Percentiles rank a stretch among this genome's conserved stretches.
These are phyloP conservation scores for Hyles vespertilio DNA, from an alignment of 1,140 invertebrate species.

Conservation along the genomic window DNA sequence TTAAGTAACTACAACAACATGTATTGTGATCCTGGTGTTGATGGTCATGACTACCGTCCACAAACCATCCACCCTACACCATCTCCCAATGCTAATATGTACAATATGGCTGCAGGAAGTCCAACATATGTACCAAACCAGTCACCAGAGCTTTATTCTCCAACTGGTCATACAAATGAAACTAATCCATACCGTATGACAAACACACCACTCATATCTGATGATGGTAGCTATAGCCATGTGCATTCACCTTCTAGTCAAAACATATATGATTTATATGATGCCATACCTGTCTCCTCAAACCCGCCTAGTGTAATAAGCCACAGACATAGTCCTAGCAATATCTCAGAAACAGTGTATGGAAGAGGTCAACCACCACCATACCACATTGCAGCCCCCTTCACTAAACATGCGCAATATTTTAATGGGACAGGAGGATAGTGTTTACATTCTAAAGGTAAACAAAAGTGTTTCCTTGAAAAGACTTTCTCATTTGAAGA, in stretches of 20 bases:
- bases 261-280: constrained; percentile 68
- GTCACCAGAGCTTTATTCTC: constrained; percentile 64
- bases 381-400: constrained; percentile 74
- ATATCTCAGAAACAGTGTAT: constrained; percentile 49
- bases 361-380: constrained; percentile 65
- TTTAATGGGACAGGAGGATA: constrained; percentile 72
- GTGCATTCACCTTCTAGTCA: constrained; percentile 58
- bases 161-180: constrained; percentile 63
- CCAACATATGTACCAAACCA: constrained; percentile 64
- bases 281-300: constrained; percentile 54
- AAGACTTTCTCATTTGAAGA: constrained; percentile 27
- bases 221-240: constrained; percentile 67
- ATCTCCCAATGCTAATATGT: constrained; percentile 57
- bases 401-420: constrained; percentile 75
- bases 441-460: constrained; percentile 28
- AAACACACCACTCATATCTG: constrained; percentile 63
- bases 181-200: constrained; percentile 70
- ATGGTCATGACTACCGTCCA: constrained; percentile 47
- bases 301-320: constrained; percentile 52
- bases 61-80: constrained; percentile 39
- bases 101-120: constrained; percentile 48
- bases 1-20: constrained; percentile 62
- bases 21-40: constrained; percentile 40
- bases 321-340: constrained; percentile 56
- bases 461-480: constrained; percentile 21